Evolutionary conservation across 2,888 invertebrate genomes (phyloP).

Genomic region (Dendrolimus pini): DNA sequence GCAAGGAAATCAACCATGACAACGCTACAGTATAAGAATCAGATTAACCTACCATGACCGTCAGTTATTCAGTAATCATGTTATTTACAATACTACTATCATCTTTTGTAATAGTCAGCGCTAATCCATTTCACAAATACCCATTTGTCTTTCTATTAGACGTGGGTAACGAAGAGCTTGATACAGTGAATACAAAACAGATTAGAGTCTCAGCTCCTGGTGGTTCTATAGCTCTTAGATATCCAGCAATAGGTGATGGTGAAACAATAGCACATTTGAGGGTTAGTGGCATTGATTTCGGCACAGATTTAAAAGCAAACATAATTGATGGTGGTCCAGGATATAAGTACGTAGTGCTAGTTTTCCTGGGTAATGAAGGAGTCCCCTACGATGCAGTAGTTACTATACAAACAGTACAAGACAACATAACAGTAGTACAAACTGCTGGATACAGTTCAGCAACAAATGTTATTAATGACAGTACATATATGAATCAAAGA

Average conservation of each 20-base stretch:
- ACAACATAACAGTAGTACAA: not conserved
- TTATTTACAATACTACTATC: conserved; percentile 46
- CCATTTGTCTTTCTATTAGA: conserved; percentile 62
- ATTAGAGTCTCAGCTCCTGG: conserved; percentile 58
- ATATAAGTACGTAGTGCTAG: conserved; percentile 56
- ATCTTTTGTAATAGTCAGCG: conserved; percentile 24
- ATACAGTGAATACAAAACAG: conserved; percentile 55
- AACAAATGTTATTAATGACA: not conserved
- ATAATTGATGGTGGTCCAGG: conserved; percentile 67
- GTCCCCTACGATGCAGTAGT: conserved; percentile 55
- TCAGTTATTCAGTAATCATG: conserved; percentile 30
- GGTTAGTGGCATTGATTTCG: conserved; percentile 64
- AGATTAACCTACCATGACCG: conserved; percentile 49
- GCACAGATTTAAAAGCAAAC: conserved; percentile 57
- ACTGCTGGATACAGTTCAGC: not conserved
- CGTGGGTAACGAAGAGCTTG: conserved; percentile 65
- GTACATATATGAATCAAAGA: not conserved
- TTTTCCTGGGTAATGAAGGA: conserved; percentile 54
- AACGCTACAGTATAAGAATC: conserved; percentile 56
- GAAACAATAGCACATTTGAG: conserved; percentile 56
- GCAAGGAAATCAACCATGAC: conserved; percentile 50
- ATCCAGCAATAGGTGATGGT: conserved; percentile 54
- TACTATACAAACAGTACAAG: conserved; percentile 47
- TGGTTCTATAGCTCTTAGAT: conserved; percentile 57
- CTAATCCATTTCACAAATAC: conserved; percentile 60